These are phyloP conservation scores for Nothoprocta pentlandii DNA, from an alignment of 2,113 vertebrate genomes.

Conservation along the genomic window DNA sequence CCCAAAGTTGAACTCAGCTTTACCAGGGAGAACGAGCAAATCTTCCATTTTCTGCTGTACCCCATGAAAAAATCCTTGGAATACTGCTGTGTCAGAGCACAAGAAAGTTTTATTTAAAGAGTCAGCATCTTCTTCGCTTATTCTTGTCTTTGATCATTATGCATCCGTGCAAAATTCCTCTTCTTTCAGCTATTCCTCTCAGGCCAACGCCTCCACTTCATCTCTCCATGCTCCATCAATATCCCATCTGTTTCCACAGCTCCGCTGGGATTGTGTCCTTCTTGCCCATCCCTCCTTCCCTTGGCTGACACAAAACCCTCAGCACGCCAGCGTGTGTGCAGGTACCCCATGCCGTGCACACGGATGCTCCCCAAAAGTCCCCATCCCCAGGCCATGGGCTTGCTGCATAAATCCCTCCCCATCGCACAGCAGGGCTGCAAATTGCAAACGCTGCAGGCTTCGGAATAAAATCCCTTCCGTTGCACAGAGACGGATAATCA, in stretches of 20 bases:
- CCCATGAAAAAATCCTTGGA: too few relatives aligned
- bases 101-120: background rate
- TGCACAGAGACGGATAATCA: background rate
- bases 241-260: background rate
- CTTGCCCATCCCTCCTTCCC: background rate
- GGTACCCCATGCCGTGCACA: background rate
- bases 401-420: background rate
- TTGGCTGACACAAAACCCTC: background rate
- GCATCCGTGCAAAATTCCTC: background rate
- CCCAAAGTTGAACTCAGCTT: rapidly evolving
- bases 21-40: background rate
- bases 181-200: background rate
- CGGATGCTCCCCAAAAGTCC: rapidly evolving
- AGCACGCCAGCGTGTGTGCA: background rate
- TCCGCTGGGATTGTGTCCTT: background rate
- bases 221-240: rapidly evolving
- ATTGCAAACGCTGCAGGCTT: background rate
- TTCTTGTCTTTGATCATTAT: background rate
- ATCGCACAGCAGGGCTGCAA: background rate
- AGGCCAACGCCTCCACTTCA: background rate
- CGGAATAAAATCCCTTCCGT: slow-evolving; percentile 7
- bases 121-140: rapidly evolving
- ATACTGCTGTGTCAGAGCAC: background rate
- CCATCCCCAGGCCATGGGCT: background rate
- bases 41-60: background rate